Evolutionary conservation across 2,888 invertebrate species (phyloP), one percentile per base, ranked within the genome.

Genomic region (Tholera decimalis): DNA sequence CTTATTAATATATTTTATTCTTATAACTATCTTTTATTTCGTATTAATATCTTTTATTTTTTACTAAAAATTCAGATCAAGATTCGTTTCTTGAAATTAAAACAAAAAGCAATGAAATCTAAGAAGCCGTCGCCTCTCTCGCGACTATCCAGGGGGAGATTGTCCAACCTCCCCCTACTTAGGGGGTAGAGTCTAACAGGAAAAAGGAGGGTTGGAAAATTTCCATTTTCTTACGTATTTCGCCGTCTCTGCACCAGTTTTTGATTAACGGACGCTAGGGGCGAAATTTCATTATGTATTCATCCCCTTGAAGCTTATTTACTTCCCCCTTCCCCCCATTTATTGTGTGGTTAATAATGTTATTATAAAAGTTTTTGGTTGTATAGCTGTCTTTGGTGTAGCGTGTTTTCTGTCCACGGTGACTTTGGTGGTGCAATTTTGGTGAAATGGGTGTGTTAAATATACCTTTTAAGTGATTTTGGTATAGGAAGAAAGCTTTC

Each of bases 161-260:
- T 90, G 92, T 92, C 89, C 91, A 86, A 92, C 83, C 81, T 78
- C 83, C 73, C 80, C 83, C 75, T 67, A 61, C 74, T 66, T 58
- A 58, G 59, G 82, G 84, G 87, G 85, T 86, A 89, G 90, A 83
- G 86, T 87, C 87, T 88, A 91, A 94, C 95, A 95, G 95, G 95
- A 95, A 95, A 95, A 95, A 95, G 95, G 95, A 95, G 95, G 95
- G 95, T 90, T 89, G 95, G 93, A 94, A 95, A 95, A 95, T 95
- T 95, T 95, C 94, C 94, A 94, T 94, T 94, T 94, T 94, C 94
- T 94, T 94, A 89, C 94, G 94, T 93, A 93, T 94, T 94, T 94
- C 90, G 83, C 82, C 85, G 86, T 88, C 91, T 94, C 92, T 92
- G 93, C 94, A 93, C 92, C 93, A 94, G 90, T 94, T 94, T 95